phyloP scores from a whole-genome alignment of 1,140 invertebrate species.

The Oryctes rhinoceros region DNA sequence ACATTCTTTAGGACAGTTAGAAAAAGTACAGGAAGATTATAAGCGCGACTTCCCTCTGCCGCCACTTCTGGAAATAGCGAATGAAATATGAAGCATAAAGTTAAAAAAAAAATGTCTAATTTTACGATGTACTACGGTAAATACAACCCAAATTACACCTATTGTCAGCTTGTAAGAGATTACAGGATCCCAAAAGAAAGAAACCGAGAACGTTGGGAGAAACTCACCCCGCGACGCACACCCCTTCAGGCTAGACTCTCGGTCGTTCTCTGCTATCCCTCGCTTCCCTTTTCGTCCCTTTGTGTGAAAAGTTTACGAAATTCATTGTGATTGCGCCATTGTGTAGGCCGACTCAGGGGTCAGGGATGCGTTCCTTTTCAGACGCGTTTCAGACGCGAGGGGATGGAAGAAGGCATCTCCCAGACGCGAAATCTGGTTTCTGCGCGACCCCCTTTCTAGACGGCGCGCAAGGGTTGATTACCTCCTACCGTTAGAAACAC shows the following conservation, averaged over 20 bases:
- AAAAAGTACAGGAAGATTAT: no score
- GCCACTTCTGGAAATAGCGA: no score
- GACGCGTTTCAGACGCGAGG: constrained; percentile 1
- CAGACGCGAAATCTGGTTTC: constrained; percentile 44
- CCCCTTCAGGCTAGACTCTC: constrained; percentile 30
- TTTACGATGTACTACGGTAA: no score
- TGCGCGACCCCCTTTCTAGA: constrained; percentile 37
- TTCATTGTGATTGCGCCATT: constrained; percentile 44
- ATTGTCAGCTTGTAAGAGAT: no score
- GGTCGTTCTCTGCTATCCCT: not conserved
- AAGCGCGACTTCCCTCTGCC: no score
- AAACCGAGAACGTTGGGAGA: not conserved
- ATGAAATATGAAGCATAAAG: no score
- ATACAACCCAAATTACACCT: no score
- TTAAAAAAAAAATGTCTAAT: no score
- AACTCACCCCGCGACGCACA: not conserved
- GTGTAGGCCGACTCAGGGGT: constrained; percentile 37
- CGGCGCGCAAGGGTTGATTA: constrained; percentile 37
- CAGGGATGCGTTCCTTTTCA: constrained; percentile 39
- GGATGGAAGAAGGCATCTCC: not conserved
- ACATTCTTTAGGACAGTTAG: no score
- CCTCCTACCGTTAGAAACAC: constrained; percentile 45
- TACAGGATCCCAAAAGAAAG: no score
- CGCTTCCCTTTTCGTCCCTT: not conserved
- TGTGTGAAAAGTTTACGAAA: constrained; percentile 43